These are phyloP conservation scores for Aspidapion aeneum DNA, from an alignment of 2,888 invertebrate genomes.

Conservation along the genomic window DNA sequence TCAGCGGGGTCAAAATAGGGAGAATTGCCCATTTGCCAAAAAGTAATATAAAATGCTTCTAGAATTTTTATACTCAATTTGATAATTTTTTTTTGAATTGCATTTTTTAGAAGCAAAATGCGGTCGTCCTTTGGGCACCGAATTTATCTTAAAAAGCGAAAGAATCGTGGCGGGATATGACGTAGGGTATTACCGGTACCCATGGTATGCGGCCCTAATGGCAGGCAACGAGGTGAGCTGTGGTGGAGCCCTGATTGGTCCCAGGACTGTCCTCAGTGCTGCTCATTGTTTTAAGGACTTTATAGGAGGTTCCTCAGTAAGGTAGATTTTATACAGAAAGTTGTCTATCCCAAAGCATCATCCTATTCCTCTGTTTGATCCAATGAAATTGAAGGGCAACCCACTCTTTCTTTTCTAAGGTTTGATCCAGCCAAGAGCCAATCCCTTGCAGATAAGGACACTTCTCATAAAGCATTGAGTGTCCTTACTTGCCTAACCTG, in stretches of 20 bases:
- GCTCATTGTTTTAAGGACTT: constrained; percentile 45
- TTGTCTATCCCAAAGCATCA: no score
- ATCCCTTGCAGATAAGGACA: no score
- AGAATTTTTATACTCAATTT: no score
- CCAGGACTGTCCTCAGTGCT: constrained; percentile 42
- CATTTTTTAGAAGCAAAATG: constrained; percentile 28
- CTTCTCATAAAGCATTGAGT: no score
- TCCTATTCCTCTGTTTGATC: no score
- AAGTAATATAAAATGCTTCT: no score
- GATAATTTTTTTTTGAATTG: background rate
- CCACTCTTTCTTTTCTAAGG: no score
- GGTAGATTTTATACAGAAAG: background rate
- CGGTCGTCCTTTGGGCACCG: constrained; percentile 34
- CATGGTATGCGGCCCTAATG: constrained; percentile 44
- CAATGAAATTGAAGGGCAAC: no score
- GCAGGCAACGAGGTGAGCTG: constrained; percentile 36
- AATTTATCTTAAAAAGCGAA: constrained; percentile 29
- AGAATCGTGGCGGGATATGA: constrained; percentile 45
- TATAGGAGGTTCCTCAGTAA: constrained; percentile 8
- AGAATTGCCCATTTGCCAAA: no score
- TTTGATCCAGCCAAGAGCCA: no score
- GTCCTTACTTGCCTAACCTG: no score
- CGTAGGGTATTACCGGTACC: constrained; percentile 45
- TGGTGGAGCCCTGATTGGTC: constrained; percentile 42
- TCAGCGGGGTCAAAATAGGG: no score